A percentile compares a stretch with the other conserved stretches of the same genome.
phyloP scores from a whole-genome alignment of 2,113 vertebrate genomes.

The Prunella fulvescens region DNA sequence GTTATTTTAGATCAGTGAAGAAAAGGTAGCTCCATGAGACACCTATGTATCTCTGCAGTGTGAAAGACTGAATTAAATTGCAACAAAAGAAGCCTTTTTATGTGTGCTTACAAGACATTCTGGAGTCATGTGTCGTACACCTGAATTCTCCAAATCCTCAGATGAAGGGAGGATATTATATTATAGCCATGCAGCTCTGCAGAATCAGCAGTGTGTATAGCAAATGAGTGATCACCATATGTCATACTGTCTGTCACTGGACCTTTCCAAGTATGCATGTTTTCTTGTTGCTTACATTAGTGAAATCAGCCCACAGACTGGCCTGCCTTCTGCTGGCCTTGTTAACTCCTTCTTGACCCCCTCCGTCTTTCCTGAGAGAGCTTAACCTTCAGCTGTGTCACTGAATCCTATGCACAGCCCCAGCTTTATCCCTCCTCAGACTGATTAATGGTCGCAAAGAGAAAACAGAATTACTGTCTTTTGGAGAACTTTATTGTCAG shows the following conservation, averaged over 20 bases:
- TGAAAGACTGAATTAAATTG: neutral
- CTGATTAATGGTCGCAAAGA: neutral
- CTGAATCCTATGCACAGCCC: accelerated
- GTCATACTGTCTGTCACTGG: conserved; percentile 26
- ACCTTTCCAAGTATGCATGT: conserved; percentile 7
- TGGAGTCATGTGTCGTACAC: neutral
- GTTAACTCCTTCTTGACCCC: neutral
- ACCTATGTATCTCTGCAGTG: neutral
- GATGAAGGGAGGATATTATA: neutral
- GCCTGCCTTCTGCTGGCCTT: conserved; percentile 12
- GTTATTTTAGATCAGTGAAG: neutral
- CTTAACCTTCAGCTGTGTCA: neutral
- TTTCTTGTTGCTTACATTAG: conserved; percentile 40
- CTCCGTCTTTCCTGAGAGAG: neutral
- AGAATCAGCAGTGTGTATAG: conserved; percentile 13
- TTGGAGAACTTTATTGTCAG: neutral
- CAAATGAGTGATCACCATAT: conserved; percentile 14
- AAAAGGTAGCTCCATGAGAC: neutral
- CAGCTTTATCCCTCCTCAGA: neutral
- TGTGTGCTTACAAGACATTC: neutral
- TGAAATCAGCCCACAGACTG: neutral
- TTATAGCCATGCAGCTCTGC: neutral
- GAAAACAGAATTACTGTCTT: neutral
- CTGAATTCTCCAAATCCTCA: neutral
- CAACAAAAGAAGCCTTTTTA: neutral